These are phyloP conservation scores for Cryptus viduatorius DNA, from an alignment of 2,888 invertebrate genomes.

Conservation along the genomic window DNA sequence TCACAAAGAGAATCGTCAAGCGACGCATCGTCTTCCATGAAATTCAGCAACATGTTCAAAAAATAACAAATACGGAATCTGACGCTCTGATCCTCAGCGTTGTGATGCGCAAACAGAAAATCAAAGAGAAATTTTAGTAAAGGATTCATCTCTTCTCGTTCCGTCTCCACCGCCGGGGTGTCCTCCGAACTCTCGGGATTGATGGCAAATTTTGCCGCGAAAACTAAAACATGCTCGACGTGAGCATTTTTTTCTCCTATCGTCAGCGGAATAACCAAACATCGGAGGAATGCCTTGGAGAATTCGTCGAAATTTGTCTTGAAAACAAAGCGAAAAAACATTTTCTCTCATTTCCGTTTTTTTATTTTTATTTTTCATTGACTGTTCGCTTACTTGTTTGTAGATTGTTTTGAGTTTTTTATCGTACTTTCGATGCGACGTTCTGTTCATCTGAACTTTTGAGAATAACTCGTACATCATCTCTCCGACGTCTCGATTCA, in stretches of 20 bases:
- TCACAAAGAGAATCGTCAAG: slow-evolving; percentile 92
- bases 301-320: slow-evolving; percentile 88
- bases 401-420: slow-evolving; percentile 88
- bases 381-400: slow-evolving; percentile 86
- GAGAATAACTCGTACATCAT: slow-evolving; percentile 86
- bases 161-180: slow-evolving; percentile 80
- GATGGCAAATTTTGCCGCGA: slow-evolving; percentile 90
- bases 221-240: slow-evolving; percentile 89
- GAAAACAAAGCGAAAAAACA: slow-evolving; percentile 71
- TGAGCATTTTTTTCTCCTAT: slow-evolving; percentile 89
- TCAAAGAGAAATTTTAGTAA: slow-evolving; percentile 88
- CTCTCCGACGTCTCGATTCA: background rate
- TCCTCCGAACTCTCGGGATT: slow-evolving; percentile 85
- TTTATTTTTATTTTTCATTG: background rate
- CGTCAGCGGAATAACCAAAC: slow-evolving; percentile 72
- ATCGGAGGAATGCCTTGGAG: slow-evolving; percentile 82
- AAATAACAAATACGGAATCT: slow-evolving; percentile 92
- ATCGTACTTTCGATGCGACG: slow-evolving; percentile 88
- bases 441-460: slow-evolving; percentile 88
- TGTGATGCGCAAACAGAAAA: slow-evolving; percentile 87
- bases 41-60: slow-evolving; percentile 90
- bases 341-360: background rate
- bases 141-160: slow-evolving; percentile 83
- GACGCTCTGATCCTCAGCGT: slow-evolving; percentile 86
- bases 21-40: slow-evolving; percentile 91